Conservation (phyloP, 2,797 vertebrate species). For the Melanogrammus aeglefinus region DNA sequence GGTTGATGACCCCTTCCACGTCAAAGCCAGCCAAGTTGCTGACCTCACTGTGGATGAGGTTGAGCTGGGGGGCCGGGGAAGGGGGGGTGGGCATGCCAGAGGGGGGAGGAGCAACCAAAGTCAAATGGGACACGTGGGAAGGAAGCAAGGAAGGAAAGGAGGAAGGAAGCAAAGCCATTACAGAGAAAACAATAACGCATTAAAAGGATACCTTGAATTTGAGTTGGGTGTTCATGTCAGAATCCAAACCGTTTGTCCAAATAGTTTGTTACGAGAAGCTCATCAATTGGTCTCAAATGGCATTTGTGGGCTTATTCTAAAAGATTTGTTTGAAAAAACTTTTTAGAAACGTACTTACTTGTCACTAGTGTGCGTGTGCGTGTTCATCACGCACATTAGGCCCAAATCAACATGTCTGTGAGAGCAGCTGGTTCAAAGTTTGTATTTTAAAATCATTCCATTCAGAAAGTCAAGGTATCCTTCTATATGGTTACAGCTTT, state of each 20-base stretch:
- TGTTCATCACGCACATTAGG: too few relatives aligned
- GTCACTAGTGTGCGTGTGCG: too few relatives aligned
- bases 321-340: neutral
- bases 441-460: neutral
- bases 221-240: neutral
- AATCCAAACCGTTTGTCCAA: neutral
- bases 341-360: too few relatives aligned
- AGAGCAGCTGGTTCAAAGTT: too few relatives aligned
- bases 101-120: neutral
- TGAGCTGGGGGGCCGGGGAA: constrained; percentile 82
- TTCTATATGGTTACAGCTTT: constrained; percentile 12
- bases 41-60: constrained; percentile 99
- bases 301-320: neutral
- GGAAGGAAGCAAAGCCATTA: constrained; percentile 84
- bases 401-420: too few relatives aligned
- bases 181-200: constrained; percentile 54
- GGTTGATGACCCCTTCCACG: constrained; percentile 99
- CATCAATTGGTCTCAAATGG: neutral
- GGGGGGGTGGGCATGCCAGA: neutral
- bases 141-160: constrained; percentile 63
- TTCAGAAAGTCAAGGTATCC: constrained; percentile 42
- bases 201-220: constrained; percentile 46
- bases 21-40: constrained; percentile 99
- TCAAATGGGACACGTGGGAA: constrained; percentile 57
- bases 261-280: neutral